phyloP scores from a whole-genome alignment of 53 echinoderm and acorn worm species.

The Luidia sarsii region DNA sequence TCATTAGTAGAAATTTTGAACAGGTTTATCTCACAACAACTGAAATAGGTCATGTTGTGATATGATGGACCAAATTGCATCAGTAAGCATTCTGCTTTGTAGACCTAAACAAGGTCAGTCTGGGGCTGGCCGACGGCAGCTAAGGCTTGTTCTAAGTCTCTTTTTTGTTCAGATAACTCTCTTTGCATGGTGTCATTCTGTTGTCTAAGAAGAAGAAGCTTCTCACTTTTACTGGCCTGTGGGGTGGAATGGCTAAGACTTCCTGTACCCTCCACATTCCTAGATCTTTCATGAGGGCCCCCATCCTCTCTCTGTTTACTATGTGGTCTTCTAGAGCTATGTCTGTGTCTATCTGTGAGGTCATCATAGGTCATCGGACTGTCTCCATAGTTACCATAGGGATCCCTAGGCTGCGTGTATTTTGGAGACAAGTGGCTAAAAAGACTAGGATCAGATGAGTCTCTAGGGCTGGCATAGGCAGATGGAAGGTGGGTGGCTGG shows the following conservation, averaged over 20 bases:
- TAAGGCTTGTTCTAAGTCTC: slow-evolving; percentile 13
- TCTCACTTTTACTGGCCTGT: not conserved
- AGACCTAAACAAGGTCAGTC: slow-evolving; percentile 23
- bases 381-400: slow-evolving; percentile 19
- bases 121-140: slow-evolving; percentile 31
- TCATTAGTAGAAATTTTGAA: not conserved
- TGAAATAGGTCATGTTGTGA: too few species aligned
- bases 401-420: not conserved
- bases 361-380: not conserved
- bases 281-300: not conserved
- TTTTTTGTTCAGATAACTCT: slow-evolving; percentile 13
- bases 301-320: not conserved
- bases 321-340: slow-evolving; percentile 2
- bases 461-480: not conserved
- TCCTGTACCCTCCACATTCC: not conserved
- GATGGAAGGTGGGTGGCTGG: not conserved
- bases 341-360: not conserved
- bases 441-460: not conserved
- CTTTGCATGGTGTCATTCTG: slow-evolving; percentile 36
- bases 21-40: too few species aligned
- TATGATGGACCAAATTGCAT: too few species aligned
- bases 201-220: not conserved
- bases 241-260: too few species aligned
- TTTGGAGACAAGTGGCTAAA: slow-evolving; percentile 21
- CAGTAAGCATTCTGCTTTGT: too few species aligned